Evolutionary conservation across 2,888 invertebrate genomes (phyloP).

Genomic region (Agrotis segetum): DNA sequence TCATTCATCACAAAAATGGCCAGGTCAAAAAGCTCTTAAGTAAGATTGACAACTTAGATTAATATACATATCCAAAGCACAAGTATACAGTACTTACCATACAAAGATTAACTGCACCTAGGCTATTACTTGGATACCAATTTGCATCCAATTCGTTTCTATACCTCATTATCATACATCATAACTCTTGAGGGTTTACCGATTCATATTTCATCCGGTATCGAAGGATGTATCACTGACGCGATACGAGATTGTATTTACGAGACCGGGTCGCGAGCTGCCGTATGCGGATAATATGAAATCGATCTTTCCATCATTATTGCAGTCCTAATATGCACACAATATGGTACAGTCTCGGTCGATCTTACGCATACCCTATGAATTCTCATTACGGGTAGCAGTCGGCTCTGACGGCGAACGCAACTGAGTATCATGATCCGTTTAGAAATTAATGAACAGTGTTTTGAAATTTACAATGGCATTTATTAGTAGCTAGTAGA

Average conservation of each 20-base stretch:
- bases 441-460: conserved; percentile 54
- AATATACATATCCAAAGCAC: conserved; percentile 50
- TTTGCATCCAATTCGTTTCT: conserved; percentile 70
- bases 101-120: conserved; percentile 69
- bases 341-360: conserved; percentile 71
- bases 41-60: conserved; percentile 48
- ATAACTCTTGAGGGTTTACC: conserved; percentile 81
- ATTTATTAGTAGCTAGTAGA: conserved; percentile 14
- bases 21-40: conserved; percentile 27
- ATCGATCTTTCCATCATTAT: conserved; percentile 76
- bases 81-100: conserved; percentile 50
- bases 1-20: conserved; percentile 27
- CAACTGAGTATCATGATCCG: conserved; percentile 48
- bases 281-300: conserved; percentile 75
- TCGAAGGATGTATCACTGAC: conserved; percentile 84
- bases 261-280: conserved; percentile 80
- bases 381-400: conserved; percentile 57
- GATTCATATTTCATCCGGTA: conserved; percentile 87
- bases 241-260: conserved; percentile 84
- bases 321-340: conserved; percentile 72
- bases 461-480: conserved; percentile 42
- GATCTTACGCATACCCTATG: conserved; percentile 63
- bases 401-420: conserved; percentile 30
- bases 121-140: conserved; percentile 75
- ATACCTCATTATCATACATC: conserved; percentile 81